Evolutionary conservation across 2,113 vertebrate genomes (phyloP).

Genomic region (Poeciliopsis turrubarensis): DNA sequence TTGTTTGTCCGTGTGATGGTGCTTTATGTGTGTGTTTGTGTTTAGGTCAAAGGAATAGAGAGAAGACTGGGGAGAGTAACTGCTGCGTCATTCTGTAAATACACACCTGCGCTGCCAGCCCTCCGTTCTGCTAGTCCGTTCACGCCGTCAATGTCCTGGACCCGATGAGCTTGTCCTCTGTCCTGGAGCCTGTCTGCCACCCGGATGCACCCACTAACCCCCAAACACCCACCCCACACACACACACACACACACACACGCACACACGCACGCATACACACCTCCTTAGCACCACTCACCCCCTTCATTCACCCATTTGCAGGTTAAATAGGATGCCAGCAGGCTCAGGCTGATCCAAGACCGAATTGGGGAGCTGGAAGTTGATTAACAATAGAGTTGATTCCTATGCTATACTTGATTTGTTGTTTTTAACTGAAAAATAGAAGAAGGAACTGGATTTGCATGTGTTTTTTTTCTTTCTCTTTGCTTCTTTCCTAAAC

Average conservation of each 20-base stretch:
- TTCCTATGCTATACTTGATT: slow-evolving; percentile 67
- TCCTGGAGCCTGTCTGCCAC: slow-evolving; percentile 84
- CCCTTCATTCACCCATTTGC: slow-evolving; percentile 8
- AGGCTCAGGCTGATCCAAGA: slow-evolving; percentile 48
- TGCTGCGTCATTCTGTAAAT: slow-evolving; percentile 98
- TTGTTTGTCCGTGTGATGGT: neutral
- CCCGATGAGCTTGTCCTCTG: slow-evolving; percentile 65
- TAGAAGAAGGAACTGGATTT: slow-evolving; percentile 59
- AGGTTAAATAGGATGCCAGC: slow-evolving; percentile 23
- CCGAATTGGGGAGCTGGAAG: slow-evolving; percentile 45
- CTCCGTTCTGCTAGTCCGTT: slow-evolving; percentile 65
- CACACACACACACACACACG: neutral
- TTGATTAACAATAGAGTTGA: slow-evolving; percentile 61
- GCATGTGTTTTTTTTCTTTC: slow-evolving; percentile 37
- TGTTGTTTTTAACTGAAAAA: slow-evolving; percentile 49
- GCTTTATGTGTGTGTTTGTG: slow-evolving; percentile 28
- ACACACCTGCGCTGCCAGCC: slow-evolving; percentile 63
- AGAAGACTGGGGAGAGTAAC: slow-evolving; percentile 98
- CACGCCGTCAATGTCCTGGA: slow-evolving; percentile 53
- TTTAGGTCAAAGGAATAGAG: slow-evolving; percentile 96
- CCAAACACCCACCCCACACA: neutral
- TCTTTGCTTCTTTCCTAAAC: slow-evolving; percentile 44
- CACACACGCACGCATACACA: slow-evolving; percentile 16
- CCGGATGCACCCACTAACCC: slow-evolving; percentile 69
- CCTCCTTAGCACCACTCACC: neutral